phyloP scores from a whole-genome alignment of 1,140 invertebrate species.

The Drosophila pectinifera region DNA sequence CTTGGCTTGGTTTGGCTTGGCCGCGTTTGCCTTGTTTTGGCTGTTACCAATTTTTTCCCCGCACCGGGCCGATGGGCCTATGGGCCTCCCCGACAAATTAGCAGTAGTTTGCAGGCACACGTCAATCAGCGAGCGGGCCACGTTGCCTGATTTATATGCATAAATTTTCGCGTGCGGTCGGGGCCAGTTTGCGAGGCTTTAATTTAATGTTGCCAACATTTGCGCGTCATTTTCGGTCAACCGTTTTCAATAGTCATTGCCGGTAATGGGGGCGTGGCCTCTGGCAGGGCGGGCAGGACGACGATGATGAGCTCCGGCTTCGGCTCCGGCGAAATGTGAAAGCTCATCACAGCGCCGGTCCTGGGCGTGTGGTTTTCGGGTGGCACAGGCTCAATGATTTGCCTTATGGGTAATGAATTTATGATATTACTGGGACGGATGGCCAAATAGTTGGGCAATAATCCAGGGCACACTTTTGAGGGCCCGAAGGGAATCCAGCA shows the following conservation, averaged over 20 bases:
- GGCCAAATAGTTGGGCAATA: constrained; percentile 34
- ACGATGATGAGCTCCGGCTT: constrained; percentile 40
- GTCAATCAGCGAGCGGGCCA: constrained; percentile 62
- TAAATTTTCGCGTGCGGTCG: constrained; percentile 76
- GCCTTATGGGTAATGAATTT: constrained; percentile 39
- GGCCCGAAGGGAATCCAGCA: background rate
- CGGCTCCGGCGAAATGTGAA: constrained; percentile 31
- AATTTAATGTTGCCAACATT: constrained; percentile 80
- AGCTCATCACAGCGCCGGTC: constrained; percentile 45
- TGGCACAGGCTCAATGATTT: background rate
- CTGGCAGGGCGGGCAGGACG: constrained; percentile 18
- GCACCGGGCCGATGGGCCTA: background rate
- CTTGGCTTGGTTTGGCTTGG: constrained; percentile 64
- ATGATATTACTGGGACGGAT: constrained; percentile 24
- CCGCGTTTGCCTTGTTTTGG: constrained; percentile 66
- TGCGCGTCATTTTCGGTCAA: constrained; percentile 78
- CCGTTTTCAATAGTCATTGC: constrained; percentile 69
- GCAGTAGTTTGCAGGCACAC: constrained; percentile 73
- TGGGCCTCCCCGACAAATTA: constrained; percentile 59
- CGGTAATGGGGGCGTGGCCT: constrained; percentile 57
- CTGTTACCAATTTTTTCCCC: constrained; percentile 30
- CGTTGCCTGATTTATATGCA: constrained; percentile 74
- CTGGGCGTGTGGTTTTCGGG: constrained; percentile 11
- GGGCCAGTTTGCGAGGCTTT: constrained; percentile 68
- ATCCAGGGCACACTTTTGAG: constrained; percentile 15